Evolutionary conservation across 2,797 vertebrate genomes (phyloP), one percentile per base, ranked within the genome.

Genomic region (Champsocephalus gunnari): DNA sequence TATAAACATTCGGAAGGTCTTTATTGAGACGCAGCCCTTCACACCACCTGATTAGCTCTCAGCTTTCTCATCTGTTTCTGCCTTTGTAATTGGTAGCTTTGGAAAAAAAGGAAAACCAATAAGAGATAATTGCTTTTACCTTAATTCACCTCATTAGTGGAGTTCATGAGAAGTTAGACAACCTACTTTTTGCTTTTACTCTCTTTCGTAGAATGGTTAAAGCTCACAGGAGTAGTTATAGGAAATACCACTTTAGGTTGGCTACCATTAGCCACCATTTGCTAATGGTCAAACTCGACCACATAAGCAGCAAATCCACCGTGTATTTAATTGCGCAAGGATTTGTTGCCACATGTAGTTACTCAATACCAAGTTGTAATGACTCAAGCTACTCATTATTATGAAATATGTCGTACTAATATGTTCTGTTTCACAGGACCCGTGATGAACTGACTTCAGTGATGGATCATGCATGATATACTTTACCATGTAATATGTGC

Each of bases 41-140:
- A n/a, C 48, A 21, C 16, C 4, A 9, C 11, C 19, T 12, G 6
- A 54, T 59, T 55, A 66, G 24, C 59, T 79, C 49, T 32, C 48
- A 75, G 59, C 32, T 32, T 48, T 69, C 45, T 71, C 62, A 32
- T 65, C 51, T 43, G 9, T 73, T 57, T 75, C 55, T 66, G 69
- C 53, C 71, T 77, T 75, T 71, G 69, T 71, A 77, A 80, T 62
- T 74, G 58, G 43, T 57, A 12, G 56, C 60, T 78, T 71, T 79
- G 38, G 47, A 48, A 12, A 9, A n/a, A 51, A 48, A 12, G 55
- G 3, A 54, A 71, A 89, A 89, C 87, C 80, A 72, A 84, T 81
- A 73, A 57, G 55, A 57, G 77, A 73, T 77, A 79, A 84, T 85
- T 63, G 28, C 59, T 87, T 82, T 84, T 76, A 87, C 73, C 67